Base-by-base conservation (phyloP, 2,113 vertebrate genomes). In the Sprattus sprattus region DNA sequence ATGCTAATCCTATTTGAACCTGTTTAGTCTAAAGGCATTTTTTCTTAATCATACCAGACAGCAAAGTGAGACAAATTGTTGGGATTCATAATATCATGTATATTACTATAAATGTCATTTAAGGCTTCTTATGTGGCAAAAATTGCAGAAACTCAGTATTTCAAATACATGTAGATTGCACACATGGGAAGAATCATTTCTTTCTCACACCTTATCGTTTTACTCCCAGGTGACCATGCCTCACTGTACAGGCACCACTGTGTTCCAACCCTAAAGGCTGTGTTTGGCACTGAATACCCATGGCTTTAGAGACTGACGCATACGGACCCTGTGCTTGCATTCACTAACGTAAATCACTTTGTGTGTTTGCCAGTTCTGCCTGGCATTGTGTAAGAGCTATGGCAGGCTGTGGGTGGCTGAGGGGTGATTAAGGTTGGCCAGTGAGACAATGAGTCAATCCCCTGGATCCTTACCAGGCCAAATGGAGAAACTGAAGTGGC, bases 1-100 rank as follows among this genome's bases (percentile, higher is more conserved):
- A 86, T 81, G 87, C 81, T 44, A 89, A 82, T 85, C 78, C 52
- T 91, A 92, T 93, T 93, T 90, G 54, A 4, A 32, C 64, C 64
- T 32, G 25, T 71, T 71, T 60, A 22, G 20, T 52, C 15, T 49
- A 49, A 52, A 28, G 25, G 25, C 25, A 39, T 13, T 32, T 71
- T 71, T 60, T 60, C 20, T 22, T 20, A 60, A 60, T 60, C 6
- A 22, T 7, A 22, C 54, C 4, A 18, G 18, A 60, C 20, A 60
- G 54, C 54, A 18, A 54, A 20, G 6, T 60, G 6, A 60, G 6
- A 20, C 20, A 60, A 60, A 20, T 60, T 60, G 18, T 22, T 22
- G 16, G 15, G 52, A 6, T 22, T 20, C 15, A 57, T 57, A 5
- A 15, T 16, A 54, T 15, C 52, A 54, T 52, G 15, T 52, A 15